A percentile compares a stretch with the other conserved stretches of the same genome.
These are phyloP conservation scores for Champsocephalus esox DNA, from an alignment of 2,797 vertebrate species.

Conservation along the genomic window DNA sequence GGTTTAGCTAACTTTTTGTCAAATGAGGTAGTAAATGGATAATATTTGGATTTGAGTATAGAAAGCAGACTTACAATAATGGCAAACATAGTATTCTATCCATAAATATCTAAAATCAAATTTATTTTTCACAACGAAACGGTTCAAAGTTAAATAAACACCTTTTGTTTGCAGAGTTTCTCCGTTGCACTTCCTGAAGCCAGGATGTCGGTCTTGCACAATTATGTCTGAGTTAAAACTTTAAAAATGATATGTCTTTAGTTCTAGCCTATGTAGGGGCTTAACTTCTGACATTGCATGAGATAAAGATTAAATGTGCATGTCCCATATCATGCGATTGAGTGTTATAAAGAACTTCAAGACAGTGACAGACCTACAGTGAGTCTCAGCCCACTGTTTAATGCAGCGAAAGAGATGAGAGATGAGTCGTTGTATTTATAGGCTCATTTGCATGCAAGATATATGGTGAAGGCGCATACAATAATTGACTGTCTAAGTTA, in stretches of 20 bases:
- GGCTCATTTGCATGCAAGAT: conserved; percentile 72
- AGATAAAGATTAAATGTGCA: background rate
- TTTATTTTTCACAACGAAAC: background rate
- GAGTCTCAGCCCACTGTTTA: conserved; percentile 28
- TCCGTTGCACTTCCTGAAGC: background rate
- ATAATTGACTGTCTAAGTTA: conserved; percentile 61
- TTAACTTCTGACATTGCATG: background rate
- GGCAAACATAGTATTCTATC: background rate
- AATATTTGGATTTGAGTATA: no score
- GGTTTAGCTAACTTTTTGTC: no score
- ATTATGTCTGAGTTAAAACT: background rate
- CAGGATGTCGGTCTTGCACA: background rate
- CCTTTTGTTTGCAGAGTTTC: background rate
- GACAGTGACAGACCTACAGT: conserved; percentile 12
- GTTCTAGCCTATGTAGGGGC: background rate
- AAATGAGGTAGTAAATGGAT: background rate
- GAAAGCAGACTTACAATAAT: background rate
- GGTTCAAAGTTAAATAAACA: background rate
- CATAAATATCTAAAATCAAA: background rate
- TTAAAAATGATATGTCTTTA: background rate
- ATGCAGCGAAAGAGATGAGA: conserved; percentile 36
- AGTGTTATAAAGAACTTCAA: background rate
- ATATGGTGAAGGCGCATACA: conserved; percentile 64
- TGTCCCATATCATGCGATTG: conserved; percentile 3
- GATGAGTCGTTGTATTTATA: conserved; percentile 67